phyloP scores from a whole-genome alignment of 92 coral and sea anemone genomes.

The Porites evermanni region DNA sequence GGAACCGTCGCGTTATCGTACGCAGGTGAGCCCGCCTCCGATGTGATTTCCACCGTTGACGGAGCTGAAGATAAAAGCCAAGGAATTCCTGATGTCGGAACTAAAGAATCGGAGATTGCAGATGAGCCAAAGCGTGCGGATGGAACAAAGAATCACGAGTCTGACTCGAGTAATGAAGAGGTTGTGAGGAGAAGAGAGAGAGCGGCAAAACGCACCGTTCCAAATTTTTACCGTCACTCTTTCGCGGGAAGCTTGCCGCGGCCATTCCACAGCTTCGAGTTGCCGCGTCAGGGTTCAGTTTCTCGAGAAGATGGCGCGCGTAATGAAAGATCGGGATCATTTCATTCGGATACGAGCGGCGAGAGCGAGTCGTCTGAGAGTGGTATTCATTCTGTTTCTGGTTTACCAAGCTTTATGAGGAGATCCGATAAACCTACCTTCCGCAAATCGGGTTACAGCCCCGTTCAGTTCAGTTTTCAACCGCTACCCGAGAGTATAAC shows the following conservation, averaged over 20 bases:
- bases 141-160: not conserved
- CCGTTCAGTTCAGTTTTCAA: conserved; percentile 38
- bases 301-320: conserved; percentile 4
- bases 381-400: not conserved
- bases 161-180: conserved; percentile 3
- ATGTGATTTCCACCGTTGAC: not conserved
- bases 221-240: conserved; percentile 69
- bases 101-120: not conserved
- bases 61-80: not conserved
- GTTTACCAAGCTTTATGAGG: conserved; percentile 22
- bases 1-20: conserved; percentile 6
- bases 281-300: conserved; percentile 22
- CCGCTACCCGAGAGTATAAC: conserved; percentile 47
- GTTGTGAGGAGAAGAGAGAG: conserved; percentile 25
- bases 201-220: conserved; percentile 37
- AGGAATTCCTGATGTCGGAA: not conserved
- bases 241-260: conserved; percentile 62
- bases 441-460: conserved; percentile 33
- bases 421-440: conserved; percentile 6
- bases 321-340: conserved; percentile 26
- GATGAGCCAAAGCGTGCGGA: not conserved
- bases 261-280: conserved; percentile 43
- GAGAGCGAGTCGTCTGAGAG: conserved; percentile 27
- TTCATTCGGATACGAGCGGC: conserved; percentile 32
- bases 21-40: not conserved